These are phyloP conservation scores for Chrysocyon brachyurus DNA, from an alignment of 2,797 vertebrate genomes.

Conservation along the genomic window DNA sequence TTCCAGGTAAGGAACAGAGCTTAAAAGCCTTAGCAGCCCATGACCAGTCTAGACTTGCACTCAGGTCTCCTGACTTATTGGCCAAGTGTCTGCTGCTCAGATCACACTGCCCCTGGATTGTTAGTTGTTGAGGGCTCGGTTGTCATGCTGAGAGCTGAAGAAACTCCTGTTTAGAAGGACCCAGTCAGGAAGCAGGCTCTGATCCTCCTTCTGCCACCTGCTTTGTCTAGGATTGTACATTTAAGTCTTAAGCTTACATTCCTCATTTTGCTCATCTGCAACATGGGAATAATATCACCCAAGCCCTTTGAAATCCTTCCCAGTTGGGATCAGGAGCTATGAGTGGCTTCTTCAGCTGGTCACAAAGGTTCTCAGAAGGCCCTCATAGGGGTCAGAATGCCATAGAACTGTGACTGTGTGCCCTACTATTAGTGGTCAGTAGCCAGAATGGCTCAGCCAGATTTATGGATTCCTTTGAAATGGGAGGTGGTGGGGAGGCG, in stretches of 20 bases:
- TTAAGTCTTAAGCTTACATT: background rate
- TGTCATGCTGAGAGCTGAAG: background rate
- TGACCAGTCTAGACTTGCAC: background rate
- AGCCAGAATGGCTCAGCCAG: background rate
- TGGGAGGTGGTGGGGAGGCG: background rate
- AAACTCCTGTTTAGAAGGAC: background rate
- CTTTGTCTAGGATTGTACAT: background rate
- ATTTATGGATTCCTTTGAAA: background rate
- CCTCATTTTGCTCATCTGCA: conserved; percentile 13
- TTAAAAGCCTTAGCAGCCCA: background rate
- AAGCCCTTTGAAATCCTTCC: background rate
- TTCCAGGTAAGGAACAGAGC: background rate
- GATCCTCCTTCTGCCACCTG: background rate
- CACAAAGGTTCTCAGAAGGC: background rate
- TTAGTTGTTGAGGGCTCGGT: background rate
- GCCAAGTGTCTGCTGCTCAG: background rate
- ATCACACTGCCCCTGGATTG: background rate
- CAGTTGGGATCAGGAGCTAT: background rate
- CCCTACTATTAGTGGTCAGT: background rate
- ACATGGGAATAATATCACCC: background rate
- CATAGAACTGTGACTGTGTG: background rate
- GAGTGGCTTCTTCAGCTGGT: background rate
- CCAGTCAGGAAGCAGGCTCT: background rate
- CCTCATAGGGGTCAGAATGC: background rate
- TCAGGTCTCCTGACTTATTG: background rate